Evolutionary conservation across 23 tunicate species (phyloP).

Genomic region (Halocynthia aurantium): DNA sequence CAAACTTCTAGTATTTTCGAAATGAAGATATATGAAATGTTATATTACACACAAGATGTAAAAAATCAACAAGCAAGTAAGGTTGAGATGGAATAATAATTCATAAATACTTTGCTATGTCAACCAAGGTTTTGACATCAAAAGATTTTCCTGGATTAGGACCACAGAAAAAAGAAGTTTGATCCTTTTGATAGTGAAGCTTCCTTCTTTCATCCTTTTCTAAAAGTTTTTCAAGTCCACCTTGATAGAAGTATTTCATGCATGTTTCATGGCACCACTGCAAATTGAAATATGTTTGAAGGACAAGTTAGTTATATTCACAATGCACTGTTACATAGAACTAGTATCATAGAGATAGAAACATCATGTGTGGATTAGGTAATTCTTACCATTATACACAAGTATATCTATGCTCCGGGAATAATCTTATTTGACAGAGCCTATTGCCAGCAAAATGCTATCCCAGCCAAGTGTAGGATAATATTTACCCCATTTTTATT

Average conservation of each 20-base stretch:
- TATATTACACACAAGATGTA: too few relatives aligned
- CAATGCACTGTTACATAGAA: too few relatives aligned
- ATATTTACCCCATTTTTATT: too few relatives aligned
- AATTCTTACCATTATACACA: too few relatives aligned
- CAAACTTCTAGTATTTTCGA: background rate
- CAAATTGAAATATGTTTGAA: background rate
- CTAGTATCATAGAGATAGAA: too few relatives aligned
- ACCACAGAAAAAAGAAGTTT: constrained; percentile 25
- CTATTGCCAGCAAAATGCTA: too few relatives aligned
- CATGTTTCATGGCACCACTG: constrained; percentile 56
- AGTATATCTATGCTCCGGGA: too few relatives aligned
- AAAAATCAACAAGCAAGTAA: background rate
- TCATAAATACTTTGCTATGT: background rate
- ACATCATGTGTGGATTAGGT: too few relatives aligned
- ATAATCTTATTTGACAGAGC: too few relatives aligned
- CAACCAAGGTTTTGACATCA: background rate
- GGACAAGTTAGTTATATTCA: too few relatives aligned
- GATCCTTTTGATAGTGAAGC: constrained; percentile 19
- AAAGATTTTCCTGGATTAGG: constrained; percentile 20
- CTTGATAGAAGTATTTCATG: constrained; percentile 28
- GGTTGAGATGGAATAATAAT: background rate
- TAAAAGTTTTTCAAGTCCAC: constrained; percentile 29
- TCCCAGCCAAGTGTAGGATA: too few relatives aligned
- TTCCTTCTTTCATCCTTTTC: constrained; percentile 60
- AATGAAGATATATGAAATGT: background rate